Conservation (phyloP, 2,888 invertebrate species). For the Molanna angustata region DNA sequence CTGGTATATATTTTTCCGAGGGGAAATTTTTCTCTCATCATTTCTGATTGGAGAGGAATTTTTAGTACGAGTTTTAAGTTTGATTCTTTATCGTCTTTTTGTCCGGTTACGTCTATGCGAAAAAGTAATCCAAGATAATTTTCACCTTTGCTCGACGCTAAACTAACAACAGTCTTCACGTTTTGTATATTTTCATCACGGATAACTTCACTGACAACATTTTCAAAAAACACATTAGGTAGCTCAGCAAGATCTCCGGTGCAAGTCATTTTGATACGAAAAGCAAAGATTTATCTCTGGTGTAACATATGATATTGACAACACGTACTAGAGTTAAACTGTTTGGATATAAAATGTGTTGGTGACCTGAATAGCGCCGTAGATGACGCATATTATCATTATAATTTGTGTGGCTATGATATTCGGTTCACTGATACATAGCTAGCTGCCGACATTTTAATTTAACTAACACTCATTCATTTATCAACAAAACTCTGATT, state of each 20-base stretch:
- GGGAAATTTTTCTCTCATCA: conserved; percentile 19
- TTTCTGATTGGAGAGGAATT: conserved; percentile 4
- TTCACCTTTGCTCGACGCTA: conserved; percentile 16
- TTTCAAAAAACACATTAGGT: conserved; percentile 5
- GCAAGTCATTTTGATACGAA: not conserved
- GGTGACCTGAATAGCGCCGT: no score
- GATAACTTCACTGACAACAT: conserved; percentile 9
- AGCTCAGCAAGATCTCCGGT: conserved; percentile 4
- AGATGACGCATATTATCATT: no score
- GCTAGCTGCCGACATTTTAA: no score
- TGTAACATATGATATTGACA: no score
- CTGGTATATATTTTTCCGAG: conserved; percentile 14
- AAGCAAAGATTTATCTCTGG: not conserved
- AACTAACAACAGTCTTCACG: conserved; percentile 4
- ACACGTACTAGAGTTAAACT: no score
- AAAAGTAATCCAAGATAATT: conserved; percentile 21
- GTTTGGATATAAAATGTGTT: no score
- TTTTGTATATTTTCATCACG: conserved; percentile 11
- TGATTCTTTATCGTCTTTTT: conserved; percentile 3
- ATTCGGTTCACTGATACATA: no score
- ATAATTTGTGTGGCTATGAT: no score
- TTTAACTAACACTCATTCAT: no score
- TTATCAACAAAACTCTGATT: no score
- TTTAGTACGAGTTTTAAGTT: conserved; percentile 17
- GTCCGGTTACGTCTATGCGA: conserved; percentile 14